Evolutionary conservation across 1,140 invertebrate species (phyloP).

Genomic region (Phortica variegata): DNA sequence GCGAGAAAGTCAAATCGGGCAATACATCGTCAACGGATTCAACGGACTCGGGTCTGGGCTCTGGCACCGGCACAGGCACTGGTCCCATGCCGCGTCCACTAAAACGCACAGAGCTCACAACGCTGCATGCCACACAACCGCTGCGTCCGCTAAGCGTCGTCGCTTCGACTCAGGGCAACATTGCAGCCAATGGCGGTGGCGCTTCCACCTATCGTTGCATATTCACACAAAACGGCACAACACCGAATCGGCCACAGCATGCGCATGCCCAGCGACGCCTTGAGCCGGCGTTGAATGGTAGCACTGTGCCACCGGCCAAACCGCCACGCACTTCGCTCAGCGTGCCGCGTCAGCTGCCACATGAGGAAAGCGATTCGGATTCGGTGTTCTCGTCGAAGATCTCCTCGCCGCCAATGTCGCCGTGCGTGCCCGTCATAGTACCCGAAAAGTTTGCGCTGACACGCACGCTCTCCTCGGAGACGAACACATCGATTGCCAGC

Average conservation of each 20-base stretch:
- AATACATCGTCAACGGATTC: slow-evolving; percentile 37
- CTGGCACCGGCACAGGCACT: slow-evolving; percentile 15
- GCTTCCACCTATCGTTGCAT: slow-evolving; percentile 32
- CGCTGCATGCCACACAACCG: background rate
- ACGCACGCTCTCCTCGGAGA: slow-evolving; percentile 65
- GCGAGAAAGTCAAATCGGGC: slow-evolving; percentile 38
- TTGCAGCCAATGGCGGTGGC: background rate
- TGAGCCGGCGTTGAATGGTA: slow-evolving; percentile 31
- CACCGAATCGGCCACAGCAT: background rate
- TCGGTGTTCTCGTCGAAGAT: slow-evolving; percentile 75
- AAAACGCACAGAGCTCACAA: slow-evolving; percentile 3
- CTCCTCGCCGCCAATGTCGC: slow-evolving; percentile 39
- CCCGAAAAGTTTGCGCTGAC: slow-evolving; percentile 59
- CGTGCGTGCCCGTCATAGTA: slow-evolving; percentile 30
- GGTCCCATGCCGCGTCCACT: slow-evolving; percentile 5
- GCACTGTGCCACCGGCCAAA: slow-evolving; percentile 45
- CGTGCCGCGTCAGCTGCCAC: slow-evolving; percentile 34
- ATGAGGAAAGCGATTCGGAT: slow-evolving; percentile 81
- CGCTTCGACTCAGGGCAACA: too few species aligned
- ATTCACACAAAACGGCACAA: slow-evolving; percentile 18
- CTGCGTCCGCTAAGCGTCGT: slow-evolving; percentile 8
- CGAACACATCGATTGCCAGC: slow-evolving; percentile 64
- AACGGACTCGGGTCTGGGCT: slow-evolving; percentile 44
- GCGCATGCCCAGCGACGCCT: slow-evolving; percentile 21
- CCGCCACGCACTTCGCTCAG: slow-evolving; percentile 53